Percentiles rank a stretch among this genome's conserved stretches.
These are phyloP conservation scores for Esperia sulphurella DNA, from an alignment of 2,888 invertebrate genomes.

Conservation along the genomic window DNA sequence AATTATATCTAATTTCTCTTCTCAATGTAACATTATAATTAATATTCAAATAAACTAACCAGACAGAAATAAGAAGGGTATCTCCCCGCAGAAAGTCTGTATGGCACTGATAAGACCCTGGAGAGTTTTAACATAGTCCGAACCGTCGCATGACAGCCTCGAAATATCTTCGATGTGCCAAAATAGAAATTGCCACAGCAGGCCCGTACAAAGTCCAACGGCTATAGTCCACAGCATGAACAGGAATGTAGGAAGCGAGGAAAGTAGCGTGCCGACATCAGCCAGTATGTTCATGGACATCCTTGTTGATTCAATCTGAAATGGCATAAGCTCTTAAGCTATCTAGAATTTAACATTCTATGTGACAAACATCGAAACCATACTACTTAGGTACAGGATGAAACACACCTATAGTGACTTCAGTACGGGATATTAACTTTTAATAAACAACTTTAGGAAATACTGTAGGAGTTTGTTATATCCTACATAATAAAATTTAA, in stretches of 20 bases:
- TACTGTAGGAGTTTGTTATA: no score
- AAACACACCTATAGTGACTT: no score
- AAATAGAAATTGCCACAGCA: slow-evolving; percentile 93
- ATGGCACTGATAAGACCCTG: slow-evolving; percentile 87
- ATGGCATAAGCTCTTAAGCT: slow-evolving; percentile 14
- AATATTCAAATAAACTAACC: slow-evolving; percentile 50
- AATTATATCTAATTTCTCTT: no score
- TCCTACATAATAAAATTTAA: no score
- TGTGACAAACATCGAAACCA: no score
- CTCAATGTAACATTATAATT: no score
- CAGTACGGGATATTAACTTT: no score
- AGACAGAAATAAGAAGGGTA: slow-evolving; percentile 92
- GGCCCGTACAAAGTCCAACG: slow-evolving; percentile 90
- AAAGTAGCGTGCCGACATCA: slow-evolving; percentile 83
- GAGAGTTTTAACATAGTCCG: slow-evolving; percentile 83
- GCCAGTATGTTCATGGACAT: slow-evolving; percentile 83
- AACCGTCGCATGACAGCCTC: slow-evolving; percentile 53
- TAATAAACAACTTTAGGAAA: no score
- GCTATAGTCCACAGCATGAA: slow-evolving; percentile 90
- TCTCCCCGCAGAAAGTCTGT: slow-evolving; percentile 90
- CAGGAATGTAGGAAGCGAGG: slow-evolving; percentile 82
- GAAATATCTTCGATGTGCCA: slow-evolving; percentile 90
- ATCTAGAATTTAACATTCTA: no score
- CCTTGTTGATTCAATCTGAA: slow-evolving; percentile 82
- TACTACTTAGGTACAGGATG: no score